Evolutionary conservation across 2,888 invertebrate species (phyloP).

Genomic region (Eilema depressum): DNA sequence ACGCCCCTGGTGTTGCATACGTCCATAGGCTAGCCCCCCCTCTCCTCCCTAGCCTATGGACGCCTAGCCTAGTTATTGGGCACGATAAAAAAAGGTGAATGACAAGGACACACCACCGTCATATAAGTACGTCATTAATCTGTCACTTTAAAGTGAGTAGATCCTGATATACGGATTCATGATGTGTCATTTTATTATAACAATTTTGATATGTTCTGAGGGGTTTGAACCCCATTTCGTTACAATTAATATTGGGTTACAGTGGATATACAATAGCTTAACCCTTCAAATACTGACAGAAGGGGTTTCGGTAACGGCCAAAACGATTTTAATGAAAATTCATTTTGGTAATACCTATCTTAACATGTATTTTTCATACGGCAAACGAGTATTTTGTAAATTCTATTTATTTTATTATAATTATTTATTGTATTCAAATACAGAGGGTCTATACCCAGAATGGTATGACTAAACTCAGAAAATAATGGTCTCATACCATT

Average conservation of each 20-base stretch:
- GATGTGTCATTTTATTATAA: too few relatives aligned
- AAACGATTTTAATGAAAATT: constrained; percentile 17
- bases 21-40: too few relatives aligned
- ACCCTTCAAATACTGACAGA: constrained; percentile 20
- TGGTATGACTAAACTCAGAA: too few relatives aligned
- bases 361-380: background rate
- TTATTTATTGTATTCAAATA: too few relatives aligned
- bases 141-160: background rate
- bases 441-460: too few relatives aligned
- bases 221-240: constrained; percentile 2
- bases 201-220: background rate
- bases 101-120: too few relatives aligned
- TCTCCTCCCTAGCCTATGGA: too few relatives aligned
- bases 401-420: background rate
- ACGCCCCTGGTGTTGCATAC: too few relatives aligned
- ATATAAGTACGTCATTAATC: background rate
- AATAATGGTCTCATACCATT: too few relatives aligned
- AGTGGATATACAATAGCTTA: constrained; percentile 17
- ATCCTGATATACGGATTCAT: background rate
- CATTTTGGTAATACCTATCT: background rate
- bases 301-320: constrained; percentile 6
- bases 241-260: constrained; percentile 20
- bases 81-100: too few relatives aligned
- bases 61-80: too few relatives aligned
- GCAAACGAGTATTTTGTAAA: background rate